Evolutionary conservation across 2,113 vertebrate genomes (phyloP).

Genomic region (Dipodomys stephensi): DNA sequence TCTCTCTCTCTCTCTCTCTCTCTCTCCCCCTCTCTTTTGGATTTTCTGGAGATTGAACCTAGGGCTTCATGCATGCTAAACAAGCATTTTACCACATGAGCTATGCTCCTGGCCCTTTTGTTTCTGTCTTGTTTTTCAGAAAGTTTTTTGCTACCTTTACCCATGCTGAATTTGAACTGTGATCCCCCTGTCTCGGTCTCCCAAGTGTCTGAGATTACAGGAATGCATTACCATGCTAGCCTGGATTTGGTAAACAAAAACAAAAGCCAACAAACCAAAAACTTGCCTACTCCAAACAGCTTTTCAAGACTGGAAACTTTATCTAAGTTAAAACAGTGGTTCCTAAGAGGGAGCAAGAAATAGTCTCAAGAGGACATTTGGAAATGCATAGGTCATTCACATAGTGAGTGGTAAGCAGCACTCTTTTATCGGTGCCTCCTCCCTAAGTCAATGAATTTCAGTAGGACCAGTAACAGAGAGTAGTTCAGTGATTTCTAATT

Average conservation of each 20-base stretch:
- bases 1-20: too few species aligned
- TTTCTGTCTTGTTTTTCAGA: too few species aligned
- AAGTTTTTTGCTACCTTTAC: too few species aligned
- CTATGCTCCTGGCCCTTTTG: too few species aligned
- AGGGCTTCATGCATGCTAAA: too few species aligned
- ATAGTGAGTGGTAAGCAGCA: neutral
- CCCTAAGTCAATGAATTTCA: neutral
- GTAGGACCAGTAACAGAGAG: neutral
- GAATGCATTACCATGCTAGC: neutral
- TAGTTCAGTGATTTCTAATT: accelerated
- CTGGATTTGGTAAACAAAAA: neutral
- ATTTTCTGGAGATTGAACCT: too few species aligned
- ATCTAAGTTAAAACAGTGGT: neutral
- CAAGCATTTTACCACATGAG: too few species aligned
- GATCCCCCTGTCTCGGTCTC: too few species aligned
- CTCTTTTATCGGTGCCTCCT: neutral
- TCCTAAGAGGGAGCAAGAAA: neutral
- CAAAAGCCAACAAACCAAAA: neutral
- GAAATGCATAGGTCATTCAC: neutral
- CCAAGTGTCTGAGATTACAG: too few species aligned
- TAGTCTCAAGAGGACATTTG: neutral
- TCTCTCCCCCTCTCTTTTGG: too few species aligned
- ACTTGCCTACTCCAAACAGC: neutral
- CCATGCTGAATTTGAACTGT: too few species aligned
- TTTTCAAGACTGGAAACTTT: neutral